Evolutionary conservation across 2,888 invertebrate species (phyloP).

Genomic region (Apamea anceps): DNA sequence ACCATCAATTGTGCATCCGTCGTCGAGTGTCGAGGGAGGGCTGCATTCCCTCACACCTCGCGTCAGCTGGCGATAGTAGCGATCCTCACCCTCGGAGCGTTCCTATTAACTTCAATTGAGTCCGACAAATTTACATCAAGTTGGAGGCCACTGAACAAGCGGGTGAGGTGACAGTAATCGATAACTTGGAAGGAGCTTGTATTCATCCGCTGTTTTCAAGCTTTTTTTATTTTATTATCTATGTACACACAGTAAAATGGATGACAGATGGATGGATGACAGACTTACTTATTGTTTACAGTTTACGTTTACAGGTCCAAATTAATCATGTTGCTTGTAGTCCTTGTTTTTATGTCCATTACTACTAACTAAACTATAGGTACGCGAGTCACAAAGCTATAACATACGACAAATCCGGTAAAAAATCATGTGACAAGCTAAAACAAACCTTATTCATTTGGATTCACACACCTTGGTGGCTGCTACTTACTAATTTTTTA

Average conservation of each 20-base stretch:
- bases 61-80: constrained; percentile 84
- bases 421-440: neutral
- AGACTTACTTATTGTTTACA: neutral
- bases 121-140: constrained; percentile 89
- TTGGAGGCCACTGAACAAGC: constrained; percentile 73
- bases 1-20: constrained; percentile 83
- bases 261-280: too few species aligned
- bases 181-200: neutral
- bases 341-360: too few species aligned
- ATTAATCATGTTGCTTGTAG: neutral
- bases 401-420: neutral
- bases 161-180: constrained; percentile 32
- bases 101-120: constrained; percentile 90
- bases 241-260: too few species aligned
- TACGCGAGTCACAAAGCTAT: neutral
- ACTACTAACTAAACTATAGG: neutral
- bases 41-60: constrained; percentile 89
- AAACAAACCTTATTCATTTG: neutral
- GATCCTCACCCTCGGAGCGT: constrained; percentile 86
- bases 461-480: neutral
- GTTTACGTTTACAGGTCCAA: neutral
- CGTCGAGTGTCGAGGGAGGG: constrained; percentile 82
- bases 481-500: too few species aligned
- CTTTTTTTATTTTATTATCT: too few species aligned
- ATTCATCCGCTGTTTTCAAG: neutral